Conservation (phyloP, 2,888 invertebrate genomes). For the Lasioglossum villosulum region DNA sequence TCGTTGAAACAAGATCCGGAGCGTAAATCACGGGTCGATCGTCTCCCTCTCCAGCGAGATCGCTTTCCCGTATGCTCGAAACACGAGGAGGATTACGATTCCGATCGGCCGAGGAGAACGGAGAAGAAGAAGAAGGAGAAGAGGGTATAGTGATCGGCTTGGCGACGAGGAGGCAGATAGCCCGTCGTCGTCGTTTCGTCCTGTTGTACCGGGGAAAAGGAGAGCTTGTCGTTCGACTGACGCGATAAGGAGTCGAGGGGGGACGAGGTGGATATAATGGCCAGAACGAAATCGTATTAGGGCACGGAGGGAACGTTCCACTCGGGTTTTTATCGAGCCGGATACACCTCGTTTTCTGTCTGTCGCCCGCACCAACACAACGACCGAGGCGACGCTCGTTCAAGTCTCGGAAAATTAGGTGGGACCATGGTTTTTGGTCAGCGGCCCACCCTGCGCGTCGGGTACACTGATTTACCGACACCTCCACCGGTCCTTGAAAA, state of each 20-base stretch:
- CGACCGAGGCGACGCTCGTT: constrained; percentile 7
- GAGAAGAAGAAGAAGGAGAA: constrained; percentile 7
- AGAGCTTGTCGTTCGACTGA: constrained; percentile 69
- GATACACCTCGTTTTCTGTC: constrained; percentile 73
- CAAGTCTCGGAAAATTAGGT: constrained; percentile 58
- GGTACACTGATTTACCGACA: constrained; percentile 52
- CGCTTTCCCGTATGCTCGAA: constrained; percentile 71
- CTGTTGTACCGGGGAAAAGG: constrained; percentile 59
- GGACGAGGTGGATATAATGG: constrained; percentile 73
- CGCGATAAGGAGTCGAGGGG: constrained; percentile 65
- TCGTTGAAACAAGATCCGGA: constrained; percentile 71
- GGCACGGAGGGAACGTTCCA: constrained; percentile 74
- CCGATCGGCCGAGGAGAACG: constrained; percentile 51
- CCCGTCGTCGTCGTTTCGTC: constrained; percentile 20
- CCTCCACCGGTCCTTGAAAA: not conserved
- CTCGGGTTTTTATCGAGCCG: constrained; percentile 76
- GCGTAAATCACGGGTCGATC: constrained; percentile 71
- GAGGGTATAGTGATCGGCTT: constrained; percentile 21
- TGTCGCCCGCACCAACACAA: constrained; percentile 41
- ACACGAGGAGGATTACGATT: constrained; percentile 74
- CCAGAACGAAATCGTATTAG: constrained; percentile 80
- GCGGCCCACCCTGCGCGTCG: constrained; percentile 59
- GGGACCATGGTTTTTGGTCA: constrained; percentile 30
- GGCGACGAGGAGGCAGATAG: constrained; percentile 37
- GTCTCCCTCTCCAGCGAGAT: constrained; percentile 55